Percentiles rank a stretch among this genome's conserved stretches.
Evolutionary conservation across 2,797 vertebrate genomes (phyloP).

Genomic region (Sebastes vulpes): DNA sequence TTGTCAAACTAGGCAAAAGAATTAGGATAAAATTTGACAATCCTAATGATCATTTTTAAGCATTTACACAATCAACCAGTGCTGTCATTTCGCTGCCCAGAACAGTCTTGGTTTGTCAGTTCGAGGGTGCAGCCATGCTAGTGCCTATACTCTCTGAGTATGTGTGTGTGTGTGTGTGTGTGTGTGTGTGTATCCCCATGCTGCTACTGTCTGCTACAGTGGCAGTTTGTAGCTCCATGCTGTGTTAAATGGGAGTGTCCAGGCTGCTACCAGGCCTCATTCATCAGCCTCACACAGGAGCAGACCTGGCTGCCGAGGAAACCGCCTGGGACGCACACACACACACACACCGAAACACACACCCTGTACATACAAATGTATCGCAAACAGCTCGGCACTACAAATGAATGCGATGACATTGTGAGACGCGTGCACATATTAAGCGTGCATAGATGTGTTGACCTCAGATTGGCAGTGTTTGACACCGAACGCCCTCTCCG

Average conservation of each 20-base stretch:
- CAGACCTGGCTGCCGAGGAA: conserved; percentile 56
- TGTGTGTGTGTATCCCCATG: conserved; percentile 44
- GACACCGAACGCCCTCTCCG: not conserved
- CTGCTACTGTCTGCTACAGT: conserved; percentile 60
- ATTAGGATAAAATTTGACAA: not conserved
- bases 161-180: not conserved
- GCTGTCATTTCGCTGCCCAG: not conserved
- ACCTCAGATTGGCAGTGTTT: not conserved
- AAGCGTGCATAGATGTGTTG: not conserved
- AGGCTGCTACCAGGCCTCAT: conserved; percentile 67
- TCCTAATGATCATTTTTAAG: not conserved
- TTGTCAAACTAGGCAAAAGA: not conserved
- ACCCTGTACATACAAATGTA: conserved; percentile 9
- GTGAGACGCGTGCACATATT: not conserved
- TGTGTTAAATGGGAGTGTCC: conserved; percentile 83
- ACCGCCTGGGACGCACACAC: conserved; percentile 43
- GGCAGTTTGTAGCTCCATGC: conserved; percentile 63
- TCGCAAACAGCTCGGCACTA: not conserved
- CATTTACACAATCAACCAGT: conserved; percentile 6
- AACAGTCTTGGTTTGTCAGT: conserved; percentile 7
- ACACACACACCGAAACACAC: not conserved
- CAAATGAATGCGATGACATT: conserved; percentile 8
- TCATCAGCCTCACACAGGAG: conserved; percentile 74
- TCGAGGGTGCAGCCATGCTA: not conserved
- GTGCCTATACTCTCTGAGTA: not conserved